Base-by-base conservation (phyloP, 2,888 invertebrate genomes). In the Chrysina gloriosa region DNA sequence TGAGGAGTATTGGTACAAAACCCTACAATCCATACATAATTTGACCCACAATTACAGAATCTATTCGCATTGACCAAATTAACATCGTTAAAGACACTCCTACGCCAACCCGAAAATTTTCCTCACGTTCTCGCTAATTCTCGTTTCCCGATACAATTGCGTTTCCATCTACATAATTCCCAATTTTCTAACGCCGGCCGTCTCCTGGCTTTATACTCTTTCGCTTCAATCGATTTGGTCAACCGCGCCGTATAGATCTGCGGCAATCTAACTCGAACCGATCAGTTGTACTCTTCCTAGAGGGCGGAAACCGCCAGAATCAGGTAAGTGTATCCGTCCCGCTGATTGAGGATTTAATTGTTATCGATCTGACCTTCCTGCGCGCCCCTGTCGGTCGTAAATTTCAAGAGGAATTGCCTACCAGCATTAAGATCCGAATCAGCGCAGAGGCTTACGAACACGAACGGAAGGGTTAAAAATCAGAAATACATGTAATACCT, bases 281-380 rank as follows among this genome's bases (percentile, higher is more conserved):
- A 45, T 52, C 52, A 9, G 29, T 52, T 34, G 16, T 31, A 19
- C 6, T 31, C 9, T 52, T 34, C 19, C 52, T 21, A 21, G 6
- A 14, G 5, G 9, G 9, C 52, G 52, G 31, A 52, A 52, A 52
- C 31, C 52, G n/a, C 31, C 21, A 31, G 23, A 27, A 58, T 39
- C 58, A 39, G 58, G 39, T 58, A 58, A 58, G 39, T 39, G 58
- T 58, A 58, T 58, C 58, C 58, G 58, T 36, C 14, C 39, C 25
- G n/a, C 39, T 58, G 58, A 58, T 58, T 58, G 58, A 39, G 14
- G 39, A 36, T 58, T 58, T 58, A 58, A 58, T 58, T 58, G 58
- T 58, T 58, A 58, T 58, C 39, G 58, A 58, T 58, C 29, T 25
- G 39, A 58, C 39, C 31, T 52, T 14, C 29, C 52, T 16, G 9